phyloP scores from a whole-genome alignment of 2,113 vertebrate genomes.

The Parus major region DNA sequence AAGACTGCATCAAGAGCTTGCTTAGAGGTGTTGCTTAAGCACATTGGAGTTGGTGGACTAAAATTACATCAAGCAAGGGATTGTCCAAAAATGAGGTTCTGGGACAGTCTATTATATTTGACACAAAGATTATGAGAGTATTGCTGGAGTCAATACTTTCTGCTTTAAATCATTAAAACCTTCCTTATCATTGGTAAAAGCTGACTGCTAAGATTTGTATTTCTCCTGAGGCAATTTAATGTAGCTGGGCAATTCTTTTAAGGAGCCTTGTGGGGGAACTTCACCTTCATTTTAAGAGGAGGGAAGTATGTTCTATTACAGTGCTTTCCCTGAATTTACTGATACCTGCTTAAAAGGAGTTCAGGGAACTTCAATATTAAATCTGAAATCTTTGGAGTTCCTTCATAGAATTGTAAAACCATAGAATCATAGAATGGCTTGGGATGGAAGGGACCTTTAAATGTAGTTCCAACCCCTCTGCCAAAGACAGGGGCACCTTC shows the following conservation, averaged over 20 bases:
- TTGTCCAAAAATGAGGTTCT: neutral
- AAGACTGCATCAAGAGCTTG: neutral
- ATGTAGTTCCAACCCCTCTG: neutral
- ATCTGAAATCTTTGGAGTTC: neutral
- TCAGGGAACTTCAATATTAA: neutral
- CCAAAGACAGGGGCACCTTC: neutral
- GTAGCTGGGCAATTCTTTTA: neutral
- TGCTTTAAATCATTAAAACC: neutral
- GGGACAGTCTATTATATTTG: neutral
- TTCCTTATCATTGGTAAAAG: neutral
- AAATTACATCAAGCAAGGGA: neutral
- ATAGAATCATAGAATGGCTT: neutral
- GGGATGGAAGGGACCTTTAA: neutral
- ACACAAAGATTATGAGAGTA: neutral
- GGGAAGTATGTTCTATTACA: neutral
- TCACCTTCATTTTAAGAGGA: neutral
- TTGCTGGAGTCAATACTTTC: neutral
- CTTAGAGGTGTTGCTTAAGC: rapidly evolving
- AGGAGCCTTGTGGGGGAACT: neutral
- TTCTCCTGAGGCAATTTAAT: neutral
- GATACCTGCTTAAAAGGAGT: neutral
- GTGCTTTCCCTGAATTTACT: neutral
- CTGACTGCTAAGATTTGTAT: neutral
- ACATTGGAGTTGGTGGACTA: neutral
- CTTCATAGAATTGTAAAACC: neutral